These are phyloP conservation scores for Pachyrhynchus sulphureomaculatus DNA, from an alignment of 1,140 invertebrate genomes.

Conservation along the genomic window DNA sequence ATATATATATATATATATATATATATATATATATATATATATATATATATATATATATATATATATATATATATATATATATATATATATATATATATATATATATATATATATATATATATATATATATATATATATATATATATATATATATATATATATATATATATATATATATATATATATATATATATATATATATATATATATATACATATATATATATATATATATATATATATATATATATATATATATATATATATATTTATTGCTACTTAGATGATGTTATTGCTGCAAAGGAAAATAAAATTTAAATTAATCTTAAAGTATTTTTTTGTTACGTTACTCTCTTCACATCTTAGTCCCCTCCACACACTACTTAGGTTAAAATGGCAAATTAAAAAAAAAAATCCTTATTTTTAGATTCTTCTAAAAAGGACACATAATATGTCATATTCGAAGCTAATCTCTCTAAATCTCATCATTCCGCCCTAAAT, in stretches of 20 bases:
- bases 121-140: constrained; percentile 4
- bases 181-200: constrained; percentile 4
- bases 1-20: constrained; percentile 4
- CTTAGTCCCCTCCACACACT: no score
- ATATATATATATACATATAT: constrained; percentile 3
- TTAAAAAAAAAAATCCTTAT: no score
- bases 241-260: constrained; percentile 4
- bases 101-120: constrained; percentile 4
- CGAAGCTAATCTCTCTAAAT: no score
- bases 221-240: constrained; percentile 4
- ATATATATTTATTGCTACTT: not conserved
- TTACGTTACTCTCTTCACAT: no score
- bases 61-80: constrained; percentile 2
- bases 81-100: constrained; percentile 4
- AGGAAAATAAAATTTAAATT: no score
- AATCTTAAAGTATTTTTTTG: no score
- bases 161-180: constrained; percentile 4
- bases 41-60: constrained; percentile 4
- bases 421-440: no score
- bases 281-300: no score
- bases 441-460: no score
- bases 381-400: no score
- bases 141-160: constrained; percentile 4
- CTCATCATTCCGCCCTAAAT: no score
- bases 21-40: constrained; percentile 4